Conservation (phyloP, 2,113 vertebrate genomes). For the Tupaia chinensis region DNA sequence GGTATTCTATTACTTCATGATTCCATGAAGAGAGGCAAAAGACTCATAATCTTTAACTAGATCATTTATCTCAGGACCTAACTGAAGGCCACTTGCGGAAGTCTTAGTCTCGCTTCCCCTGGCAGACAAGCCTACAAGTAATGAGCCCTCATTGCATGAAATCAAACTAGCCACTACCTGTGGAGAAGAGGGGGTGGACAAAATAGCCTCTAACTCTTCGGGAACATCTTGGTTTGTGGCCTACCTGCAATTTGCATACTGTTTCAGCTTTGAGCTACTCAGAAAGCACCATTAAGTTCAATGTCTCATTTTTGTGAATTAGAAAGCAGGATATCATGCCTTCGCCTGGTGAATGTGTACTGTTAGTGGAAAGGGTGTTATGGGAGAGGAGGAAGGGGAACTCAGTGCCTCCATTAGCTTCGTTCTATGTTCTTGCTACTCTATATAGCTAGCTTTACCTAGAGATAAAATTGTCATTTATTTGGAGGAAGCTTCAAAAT, state of each 20-base stretch:
- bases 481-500: neutral
- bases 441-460: neutral
- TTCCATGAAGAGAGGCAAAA: neutral
- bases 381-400: neutral
- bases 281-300: constrained; percentile 21
- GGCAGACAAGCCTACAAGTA: neutral
- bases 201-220: neutral
- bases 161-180: neutral
- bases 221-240: neutral
- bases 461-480: neutral
- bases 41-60: neutral
- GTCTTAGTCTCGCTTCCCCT: neutral
- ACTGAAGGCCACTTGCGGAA: neutral
- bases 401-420: neutral
- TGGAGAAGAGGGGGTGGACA: neutral
- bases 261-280: neutral
- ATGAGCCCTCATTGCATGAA: neutral
- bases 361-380: neutral
- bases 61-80: neutral
- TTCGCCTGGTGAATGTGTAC: neutral
- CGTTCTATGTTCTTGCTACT: neutral
- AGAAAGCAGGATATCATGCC: neutral
- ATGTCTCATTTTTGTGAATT: neutral
- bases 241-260: neutral
- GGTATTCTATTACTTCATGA: neutral